Percentiles rank a stretch among this genome's conserved stretches.
These are phyloP conservation scores for Petrocephalus zakoni DNA, from an alignment of 2,113 vertebrate species.

Conservation along the genomic window DNA sequence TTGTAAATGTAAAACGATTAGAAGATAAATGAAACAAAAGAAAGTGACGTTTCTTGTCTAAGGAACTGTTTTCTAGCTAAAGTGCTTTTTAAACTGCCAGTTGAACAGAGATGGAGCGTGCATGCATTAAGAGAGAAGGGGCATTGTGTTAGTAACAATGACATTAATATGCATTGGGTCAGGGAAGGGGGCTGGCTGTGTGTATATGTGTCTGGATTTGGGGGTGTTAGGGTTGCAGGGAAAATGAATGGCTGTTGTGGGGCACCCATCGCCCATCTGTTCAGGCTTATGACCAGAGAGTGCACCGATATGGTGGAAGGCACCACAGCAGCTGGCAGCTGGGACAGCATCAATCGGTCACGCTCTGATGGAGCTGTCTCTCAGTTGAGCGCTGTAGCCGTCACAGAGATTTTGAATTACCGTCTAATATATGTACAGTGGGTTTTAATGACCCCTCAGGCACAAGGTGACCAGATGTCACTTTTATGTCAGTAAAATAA, in stretches of 20 bases:
- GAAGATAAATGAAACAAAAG: neutral
- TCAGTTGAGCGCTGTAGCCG: slow-evolving; percentile 67
- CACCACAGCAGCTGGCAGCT: slow-evolving; percentile 63
- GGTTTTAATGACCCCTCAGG: slow-evolving; percentile 63
- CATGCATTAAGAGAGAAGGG: slow-evolving; percentile 35
- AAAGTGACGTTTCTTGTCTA: slow-evolving; percentile 15
- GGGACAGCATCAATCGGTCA: slow-evolving; percentile 78
- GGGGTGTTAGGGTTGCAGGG: slow-evolving; percentile 5
- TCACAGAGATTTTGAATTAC: slow-evolving; percentile 78
- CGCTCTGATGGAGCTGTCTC: slow-evolving; percentile 73
- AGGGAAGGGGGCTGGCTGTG: slow-evolving; percentile 30
- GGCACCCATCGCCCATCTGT: slow-evolving; percentile 70
- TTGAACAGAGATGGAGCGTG: slow-evolving; percentile 13
- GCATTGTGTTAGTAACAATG: slow-evolving; percentile 53
- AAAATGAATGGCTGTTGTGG: slow-evolving; percentile 44
- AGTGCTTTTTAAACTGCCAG: slow-evolving; percentile 24
- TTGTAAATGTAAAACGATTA: neutral
- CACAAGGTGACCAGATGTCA: slow-evolving; percentile 27
- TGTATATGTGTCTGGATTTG: slow-evolving; percentile 35
- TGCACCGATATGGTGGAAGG: slow-evolving; percentile 51
- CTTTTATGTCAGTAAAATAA: slow-evolving; percentile 59
- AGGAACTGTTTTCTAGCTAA: neutral
- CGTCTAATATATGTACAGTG: slow-evolving; percentile 71
- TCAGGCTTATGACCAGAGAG: slow-evolving; percentile 48
- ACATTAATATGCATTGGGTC: slow-evolving; percentile 63